phyloP scores from a whole-genome alignment of 2,888 invertebrate species.

The Gerris lacustris region DNA sequence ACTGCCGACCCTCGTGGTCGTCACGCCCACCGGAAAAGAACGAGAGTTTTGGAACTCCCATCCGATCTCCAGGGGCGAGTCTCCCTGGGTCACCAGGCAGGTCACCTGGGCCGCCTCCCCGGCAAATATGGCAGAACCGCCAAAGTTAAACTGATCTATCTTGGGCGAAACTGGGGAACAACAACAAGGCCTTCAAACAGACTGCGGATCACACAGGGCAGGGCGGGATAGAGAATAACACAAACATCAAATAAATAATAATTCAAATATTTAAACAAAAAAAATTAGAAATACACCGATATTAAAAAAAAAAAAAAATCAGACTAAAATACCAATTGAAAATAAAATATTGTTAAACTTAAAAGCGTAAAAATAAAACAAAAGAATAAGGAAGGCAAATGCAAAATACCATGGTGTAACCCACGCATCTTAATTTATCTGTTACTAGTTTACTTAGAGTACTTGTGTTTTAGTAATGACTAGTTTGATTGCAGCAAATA shows the following conservation, averaged over 20 bases:
- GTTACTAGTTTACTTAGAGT: no score
- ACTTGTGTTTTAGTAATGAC: no score
- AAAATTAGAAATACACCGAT: no score
- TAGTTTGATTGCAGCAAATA: background rate
- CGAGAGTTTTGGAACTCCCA: slow-evolving; percentile 43
- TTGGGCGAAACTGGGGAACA: background rate
- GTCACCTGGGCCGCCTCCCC: slow-evolving; percentile 55
- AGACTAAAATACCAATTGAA: no score
- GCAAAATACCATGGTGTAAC: background rate
- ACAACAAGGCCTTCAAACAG: background rate
- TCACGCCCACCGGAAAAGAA: slow-evolving; percentile 30
- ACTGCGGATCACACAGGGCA: no score
- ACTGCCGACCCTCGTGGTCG: slow-evolving; percentile 38
- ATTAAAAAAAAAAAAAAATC: no score
- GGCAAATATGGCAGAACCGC: slow-evolving; percentile 33
- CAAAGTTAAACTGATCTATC: slow-evolving; percentile 8
- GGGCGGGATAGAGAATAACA: background rate
- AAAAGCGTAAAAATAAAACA: background rate
- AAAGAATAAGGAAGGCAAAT: background rate
- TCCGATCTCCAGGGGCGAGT: slow-evolving; percentile 55
- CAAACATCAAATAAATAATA: background rate
- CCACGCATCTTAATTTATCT: background rate
- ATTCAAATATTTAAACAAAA: background rate
- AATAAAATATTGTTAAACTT: background rate
- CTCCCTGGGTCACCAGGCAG: slow-evolving; percentile 59